Conservation (phyloP, 2,113 vertebrate species). For the Nipponia nippon region DNA sequence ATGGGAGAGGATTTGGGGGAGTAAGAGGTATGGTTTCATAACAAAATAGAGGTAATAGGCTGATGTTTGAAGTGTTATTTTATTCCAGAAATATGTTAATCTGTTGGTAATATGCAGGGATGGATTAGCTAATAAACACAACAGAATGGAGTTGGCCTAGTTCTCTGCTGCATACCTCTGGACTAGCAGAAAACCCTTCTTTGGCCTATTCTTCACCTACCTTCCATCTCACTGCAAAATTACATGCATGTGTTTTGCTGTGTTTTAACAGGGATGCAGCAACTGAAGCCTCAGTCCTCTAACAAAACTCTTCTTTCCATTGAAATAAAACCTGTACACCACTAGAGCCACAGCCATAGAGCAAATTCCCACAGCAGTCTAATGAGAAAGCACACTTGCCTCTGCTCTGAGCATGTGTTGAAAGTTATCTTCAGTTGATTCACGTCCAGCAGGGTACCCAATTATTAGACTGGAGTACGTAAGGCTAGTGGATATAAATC, state of each 20-base stretch:
- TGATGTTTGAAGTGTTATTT: background rate
- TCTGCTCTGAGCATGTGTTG: background rate
- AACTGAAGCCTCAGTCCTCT: background rate
- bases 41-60: background rate
- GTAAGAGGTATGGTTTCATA: background rate
- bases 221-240: background rate
- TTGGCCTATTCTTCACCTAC: background rate
- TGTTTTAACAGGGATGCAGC: background rate
- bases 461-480: background rate
- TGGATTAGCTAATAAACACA: background rate
- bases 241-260: background rate
- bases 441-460: background rate
- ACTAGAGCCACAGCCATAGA: background rate
- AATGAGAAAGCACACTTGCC: background rate
- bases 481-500: background rate
- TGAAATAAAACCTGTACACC: background rate
- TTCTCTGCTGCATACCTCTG: background rate
- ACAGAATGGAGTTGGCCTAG: background rate
- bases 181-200: background rate
- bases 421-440: background rate
- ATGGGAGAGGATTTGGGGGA: background rate
- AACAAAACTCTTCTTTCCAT: background rate
- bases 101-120: background rate
- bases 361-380: background rate
- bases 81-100: background rate